Evolutionary conservation across 1,140 invertebrate genomes (phyloP), one percentile per base, ranked within the genome.

Genomic region (Lasaia peninsularis): DNA sequence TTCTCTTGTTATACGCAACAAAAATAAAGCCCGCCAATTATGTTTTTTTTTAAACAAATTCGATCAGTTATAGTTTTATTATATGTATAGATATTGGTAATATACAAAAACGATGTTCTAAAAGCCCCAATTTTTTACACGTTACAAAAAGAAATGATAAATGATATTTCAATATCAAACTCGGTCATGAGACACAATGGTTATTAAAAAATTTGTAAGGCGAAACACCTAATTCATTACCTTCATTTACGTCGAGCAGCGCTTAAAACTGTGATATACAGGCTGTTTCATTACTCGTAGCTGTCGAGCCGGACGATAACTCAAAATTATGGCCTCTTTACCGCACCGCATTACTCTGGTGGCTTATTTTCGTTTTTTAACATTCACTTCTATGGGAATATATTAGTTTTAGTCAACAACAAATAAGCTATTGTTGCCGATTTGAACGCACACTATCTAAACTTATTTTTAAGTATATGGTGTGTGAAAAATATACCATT

Each of bases 251-350:
- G 34, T 54, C 56, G 50, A 32, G 53, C 33, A 51, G 58, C 56
- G 60, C 59, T 57, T 53, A 50, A 54, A 59, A 67, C 57, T 63
- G 63, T 69, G 67, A 69, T 69, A 69, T 63, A 69, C 51, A 63
- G 67, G 44, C 57, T 55, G 60, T 63, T 69, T 65, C 63, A 67
- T 69, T 65, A 65, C 63, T 55, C 63, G 34, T 44, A 44, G 32
- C 57, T 50, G 62, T 63, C 63, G 61, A 50, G 58, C 54, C 49
- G 63, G n/a, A 58, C 63, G 64, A 69, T 72, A 72, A 72, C 60
- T 69, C 64, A 69, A 62, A 69, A 72, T 69, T 66, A 72, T 69
- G 61, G 69, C 63, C 55, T 62, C 62, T 64, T 70, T 62, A 69
- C 59, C 63, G 61, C 56, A 53, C 24, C 58, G 24, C 31, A 56